Percentiles rank a stretch among this genome's conserved stretches.
Conservation (phyloP, 1,140 invertebrate species). For the Rhagoletis pomonella region DNA sequence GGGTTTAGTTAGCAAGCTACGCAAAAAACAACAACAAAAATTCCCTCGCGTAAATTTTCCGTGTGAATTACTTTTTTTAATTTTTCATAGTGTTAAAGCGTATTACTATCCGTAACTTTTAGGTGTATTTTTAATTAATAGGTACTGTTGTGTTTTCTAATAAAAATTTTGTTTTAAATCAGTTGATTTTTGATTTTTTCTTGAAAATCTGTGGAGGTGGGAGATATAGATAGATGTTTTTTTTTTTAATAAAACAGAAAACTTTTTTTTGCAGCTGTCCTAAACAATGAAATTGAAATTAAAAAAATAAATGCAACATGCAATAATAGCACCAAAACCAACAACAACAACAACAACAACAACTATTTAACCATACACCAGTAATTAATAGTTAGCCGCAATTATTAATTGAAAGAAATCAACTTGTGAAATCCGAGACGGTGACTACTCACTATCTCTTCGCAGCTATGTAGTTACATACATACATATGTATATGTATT, state of each 20-base stretch:
- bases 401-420: conserved; percentile 47
- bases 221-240: not conserved
- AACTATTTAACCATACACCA: not conserved
- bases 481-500: not conserved
- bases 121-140: too few relatives aligned
- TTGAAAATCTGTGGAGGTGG: too few relatives aligned
- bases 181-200: too few relatives aligned
- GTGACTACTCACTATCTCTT: conserved; percentile 26
- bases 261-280: not conserved
- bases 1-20: too few relatives aligned
- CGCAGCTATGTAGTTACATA: not conserved
- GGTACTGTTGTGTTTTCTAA: too few relatives aligned
- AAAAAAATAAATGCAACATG: conserved; percentile 13
- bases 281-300: not conserved
- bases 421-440: conserved; percentile 45
- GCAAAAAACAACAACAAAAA: too few relatives aligned
- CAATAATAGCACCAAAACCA: not conserved
- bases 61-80: too few relatives aligned
- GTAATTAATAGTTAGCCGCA: conserved; percentile 21
- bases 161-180: too few relatives aligned
- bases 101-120: too few relatives aligned
- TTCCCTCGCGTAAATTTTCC: too few relatives aligned
- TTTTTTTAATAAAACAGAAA: not conserved
- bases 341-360: conserved; percentile 16
- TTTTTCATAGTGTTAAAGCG: too few relatives aligned